phyloP scores from a whole-genome alignment of 2,113 vertebrate genomes.

The Larimichthys polyactis region DNA sequence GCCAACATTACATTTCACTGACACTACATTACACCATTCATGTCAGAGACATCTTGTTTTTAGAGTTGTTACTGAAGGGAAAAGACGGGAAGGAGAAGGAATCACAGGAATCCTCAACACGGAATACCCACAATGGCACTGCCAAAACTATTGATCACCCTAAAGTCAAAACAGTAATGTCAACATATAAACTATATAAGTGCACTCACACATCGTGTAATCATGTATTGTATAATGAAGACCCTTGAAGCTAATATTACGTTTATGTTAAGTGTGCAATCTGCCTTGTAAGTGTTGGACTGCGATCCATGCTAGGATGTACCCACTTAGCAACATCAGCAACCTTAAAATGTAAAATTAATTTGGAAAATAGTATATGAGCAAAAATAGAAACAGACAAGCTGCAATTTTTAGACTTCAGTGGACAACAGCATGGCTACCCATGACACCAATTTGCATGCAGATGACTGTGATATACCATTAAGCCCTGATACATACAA shows the following conservation, averaged over 20 bases:
- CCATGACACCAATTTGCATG: slow-evolving; percentile 1
- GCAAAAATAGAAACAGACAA: neutral
- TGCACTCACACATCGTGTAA: neutral
- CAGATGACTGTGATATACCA: neutral
- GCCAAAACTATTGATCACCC: no score
- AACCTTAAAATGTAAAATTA: neutral
- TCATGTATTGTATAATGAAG: neutral
- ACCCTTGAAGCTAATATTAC: neutral
- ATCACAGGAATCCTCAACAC: neutral
- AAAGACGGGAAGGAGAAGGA: neutral
- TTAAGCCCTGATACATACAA: neutral
- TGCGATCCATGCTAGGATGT: no score
- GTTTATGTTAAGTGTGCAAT: neutral
- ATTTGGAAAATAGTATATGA: neutral
- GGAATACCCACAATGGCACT: neutral
- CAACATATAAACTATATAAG: neutral
- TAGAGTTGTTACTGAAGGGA: no score
- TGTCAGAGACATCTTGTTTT: no score
- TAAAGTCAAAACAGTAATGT: neutral
- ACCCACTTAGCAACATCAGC: neutral
- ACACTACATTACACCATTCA: no score
- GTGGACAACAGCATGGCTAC: neutral
- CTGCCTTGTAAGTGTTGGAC: neutral
- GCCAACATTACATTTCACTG: no score
- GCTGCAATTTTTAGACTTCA: no score